Conservation (phyloP, 2,888 invertebrate genomes). For the Drosophila stalkeri region DNA sequence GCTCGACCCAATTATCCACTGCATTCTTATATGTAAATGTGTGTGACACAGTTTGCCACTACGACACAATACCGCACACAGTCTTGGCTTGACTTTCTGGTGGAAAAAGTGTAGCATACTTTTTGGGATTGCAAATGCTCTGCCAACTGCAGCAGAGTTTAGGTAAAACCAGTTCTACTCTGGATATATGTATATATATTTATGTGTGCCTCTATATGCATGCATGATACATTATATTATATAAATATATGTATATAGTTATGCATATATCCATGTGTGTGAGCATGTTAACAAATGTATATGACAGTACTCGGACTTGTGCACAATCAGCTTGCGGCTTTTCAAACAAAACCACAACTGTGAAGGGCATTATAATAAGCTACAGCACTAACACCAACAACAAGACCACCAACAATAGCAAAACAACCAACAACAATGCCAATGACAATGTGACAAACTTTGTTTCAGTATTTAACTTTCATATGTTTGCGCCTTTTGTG, state of each 20-base stretch:
- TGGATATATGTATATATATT: background rate
- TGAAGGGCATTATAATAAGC: slow-evolving; percentile 62
- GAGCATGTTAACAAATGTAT: slow-evolving; percentile 8
- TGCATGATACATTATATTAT: background rate
- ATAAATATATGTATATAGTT: background rate
- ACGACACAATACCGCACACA: background rate
- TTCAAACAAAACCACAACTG: slow-evolving; percentile 59
- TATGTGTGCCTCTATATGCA: background rate
- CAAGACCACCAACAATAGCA: slow-evolving; percentile 7
- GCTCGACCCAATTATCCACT: slow-evolving; percentile 3
- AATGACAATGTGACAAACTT: slow-evolving; percentile 57
- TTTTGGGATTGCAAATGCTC: slow-evolving; percentile 1
- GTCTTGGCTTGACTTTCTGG: background rate
- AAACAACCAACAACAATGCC: slow-evolving; percentile 5
- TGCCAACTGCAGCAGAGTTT: background rate
- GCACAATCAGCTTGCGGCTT: slow-evolving; percentile 59
- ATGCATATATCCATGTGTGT: background rate
- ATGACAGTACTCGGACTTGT: slow-evolving; percentile 30
- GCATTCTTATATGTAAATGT: background rate
- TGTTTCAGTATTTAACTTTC: slow-evolving; percentile 58
- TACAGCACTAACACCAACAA: slow-evolving; percentile 1
- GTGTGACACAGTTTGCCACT: background rate
- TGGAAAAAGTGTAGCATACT: slow-evolving; percentile 1
- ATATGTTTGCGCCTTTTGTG: slow-evolving; percentile 40
- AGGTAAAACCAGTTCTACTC: background rate